These are phyloP conservation scores for Phasianus colchicus DNA, from an alignment of 2,113 vertebrate species.

Conservation along the genomic window DNA sequence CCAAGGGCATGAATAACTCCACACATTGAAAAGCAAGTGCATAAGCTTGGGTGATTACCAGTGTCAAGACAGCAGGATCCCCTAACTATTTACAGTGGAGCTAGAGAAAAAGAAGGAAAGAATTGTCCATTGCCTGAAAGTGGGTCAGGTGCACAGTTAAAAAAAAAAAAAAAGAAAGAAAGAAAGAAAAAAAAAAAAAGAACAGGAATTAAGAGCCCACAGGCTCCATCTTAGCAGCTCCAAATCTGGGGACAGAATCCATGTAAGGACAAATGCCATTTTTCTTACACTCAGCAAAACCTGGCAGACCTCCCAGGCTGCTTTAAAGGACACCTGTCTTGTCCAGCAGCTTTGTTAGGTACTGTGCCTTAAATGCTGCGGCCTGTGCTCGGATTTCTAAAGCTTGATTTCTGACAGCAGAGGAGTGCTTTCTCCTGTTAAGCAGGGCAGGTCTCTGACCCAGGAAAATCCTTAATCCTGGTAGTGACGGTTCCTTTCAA, in stretches of 20 bases:
- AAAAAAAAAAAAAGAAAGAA: neutral
- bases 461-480: slow-evolving; percentile 60
- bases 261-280: neutral
- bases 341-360: slow-evolving; percentile 11
- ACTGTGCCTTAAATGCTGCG: neutral
- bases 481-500: slow-evolving; percentile 43
- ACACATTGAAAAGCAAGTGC: neutral
- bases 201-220: neutral
- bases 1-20: slow-evolving; percentile 23
- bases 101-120: neutral
- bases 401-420: slow-evolving; percentile 32
- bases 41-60: neutral
- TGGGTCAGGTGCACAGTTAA: neutral
- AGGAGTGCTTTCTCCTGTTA: slow-evolving; percentile 41
- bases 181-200: neutral
- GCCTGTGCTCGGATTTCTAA: neutral
- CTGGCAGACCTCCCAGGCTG: neutral
- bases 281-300: neutral
- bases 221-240: neutral
- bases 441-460: slow-evolving; percentile 53
- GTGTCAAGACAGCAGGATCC: neutral
- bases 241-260: neutral
- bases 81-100: neutral
- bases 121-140: neutral
- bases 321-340: neutral